These are phyloP conservation scores for Torymus texanus DNA, from an alignment of 2,888 invertebrate genomes.

Conservation along the genomic window DNA sequence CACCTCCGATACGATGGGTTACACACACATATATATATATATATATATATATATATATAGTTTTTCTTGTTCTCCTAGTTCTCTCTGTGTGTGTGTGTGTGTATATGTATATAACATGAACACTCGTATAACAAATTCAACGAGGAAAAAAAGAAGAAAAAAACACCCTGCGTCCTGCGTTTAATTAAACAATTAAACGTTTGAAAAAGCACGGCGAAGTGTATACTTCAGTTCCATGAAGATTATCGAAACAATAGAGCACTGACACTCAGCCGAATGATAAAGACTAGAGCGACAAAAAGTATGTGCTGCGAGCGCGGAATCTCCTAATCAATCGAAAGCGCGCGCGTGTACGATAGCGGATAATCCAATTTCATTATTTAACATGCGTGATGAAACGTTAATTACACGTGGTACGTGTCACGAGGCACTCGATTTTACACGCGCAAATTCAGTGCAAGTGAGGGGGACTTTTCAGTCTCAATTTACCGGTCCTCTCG, in stretches of 20 bases:
- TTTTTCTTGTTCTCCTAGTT: too few relatives aligned
- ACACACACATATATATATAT: too few relatives aligned
- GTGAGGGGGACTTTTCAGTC: slow-evolving; percentile 41
- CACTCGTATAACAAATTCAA: too few relatives aligned
- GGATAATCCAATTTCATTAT: slow-evolving; percentile 53
- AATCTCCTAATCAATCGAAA: slow-evolving; percentile 41
- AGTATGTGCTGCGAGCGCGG: neutral
- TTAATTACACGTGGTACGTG: slow-evolving; percentile 47
- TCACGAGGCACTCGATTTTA: slow-evolving; percentile 38
- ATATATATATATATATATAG: too few relatives aligned
- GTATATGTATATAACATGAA: too few relatives aligned
- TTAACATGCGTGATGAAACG: slow-evolving; percentile 45
- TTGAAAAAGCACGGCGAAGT: too few relatives aligned
- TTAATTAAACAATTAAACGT: too few relatives aligned
- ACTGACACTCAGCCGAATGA: neutral
- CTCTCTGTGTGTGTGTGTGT: too few relatives aligned
- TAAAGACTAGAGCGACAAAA: neutral
- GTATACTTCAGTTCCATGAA: neutral
- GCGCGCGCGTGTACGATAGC: neutral
- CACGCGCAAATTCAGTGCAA: neutral
- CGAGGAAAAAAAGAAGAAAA: too few relatives aligned
- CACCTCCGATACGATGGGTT: too few relatives aligned
- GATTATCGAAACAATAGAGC: slow-evolving; percentile 6
- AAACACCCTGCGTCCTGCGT: too few relatives aligned
- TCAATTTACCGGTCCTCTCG: slow-evolving; percentile 50